Evolutionary conservation across 2,797 vertebrate genomes (phyloP).

Genomic region (Tenualosa thibaudeaui): DNA sequence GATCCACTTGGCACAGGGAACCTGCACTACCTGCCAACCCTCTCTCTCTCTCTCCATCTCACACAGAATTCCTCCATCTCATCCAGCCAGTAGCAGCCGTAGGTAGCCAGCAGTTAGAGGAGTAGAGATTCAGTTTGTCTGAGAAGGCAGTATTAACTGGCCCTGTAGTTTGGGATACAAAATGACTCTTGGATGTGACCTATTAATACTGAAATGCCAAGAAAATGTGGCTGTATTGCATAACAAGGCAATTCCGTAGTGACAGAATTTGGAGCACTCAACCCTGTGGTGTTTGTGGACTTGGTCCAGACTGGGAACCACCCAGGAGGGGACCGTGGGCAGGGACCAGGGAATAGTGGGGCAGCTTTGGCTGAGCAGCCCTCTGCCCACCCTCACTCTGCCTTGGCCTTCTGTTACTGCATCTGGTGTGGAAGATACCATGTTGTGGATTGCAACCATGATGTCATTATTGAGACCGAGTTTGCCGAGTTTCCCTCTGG

Average conservation of each 20-base stretch:
- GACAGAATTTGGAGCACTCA: not conserved
- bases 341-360: not conserved
- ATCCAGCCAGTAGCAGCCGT: too few species aligned
- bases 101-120: not conserved
- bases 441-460: not conserved
- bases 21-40: not conserved
- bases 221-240: not conserved
- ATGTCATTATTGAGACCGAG: not conserved
- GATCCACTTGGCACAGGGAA: slow-evolving; percentile 11
- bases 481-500: not conserved
- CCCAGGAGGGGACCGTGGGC: not conserved
- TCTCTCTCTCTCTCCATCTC: slow-evolving; percentile 25
- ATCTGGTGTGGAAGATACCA: not conserved
- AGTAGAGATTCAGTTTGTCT: not conserved
- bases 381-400: too few species aligned
- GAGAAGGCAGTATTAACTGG: not conserved
- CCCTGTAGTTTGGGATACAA: not conserved
- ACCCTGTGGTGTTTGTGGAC: not conserved
- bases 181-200: not conserved
- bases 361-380: not conserved
- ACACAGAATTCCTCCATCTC: slow-evolving; percentile 58
- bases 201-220: not conserved
- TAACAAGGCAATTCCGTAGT: not conserved
- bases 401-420: not conserved
- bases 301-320: not conserved